These are phyloP conservation scores for Tetramorium simillimum DNA, from an alignment of 1,140 invertebrate genomes.

Conservation along the genomic window DNA sequence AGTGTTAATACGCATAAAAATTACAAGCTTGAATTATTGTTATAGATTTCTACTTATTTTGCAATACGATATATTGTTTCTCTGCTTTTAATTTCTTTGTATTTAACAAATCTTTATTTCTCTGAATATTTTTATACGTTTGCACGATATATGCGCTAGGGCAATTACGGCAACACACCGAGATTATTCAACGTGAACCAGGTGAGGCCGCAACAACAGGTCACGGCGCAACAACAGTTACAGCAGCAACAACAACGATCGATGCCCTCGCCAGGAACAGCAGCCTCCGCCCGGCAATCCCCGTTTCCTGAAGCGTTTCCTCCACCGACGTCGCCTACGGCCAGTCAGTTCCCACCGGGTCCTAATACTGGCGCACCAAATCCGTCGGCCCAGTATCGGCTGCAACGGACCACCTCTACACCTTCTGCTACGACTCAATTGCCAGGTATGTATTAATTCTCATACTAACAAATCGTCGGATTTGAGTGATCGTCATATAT, in stretches of 20 bases:
- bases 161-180: conserved; percentile 83
- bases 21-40: not conserved
- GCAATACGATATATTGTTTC: conserved; percentile 12
- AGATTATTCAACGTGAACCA: conserved; percentile 84
- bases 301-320: conserved; percentile 87
- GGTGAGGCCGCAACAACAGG: conserved; percentile 79
- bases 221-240: conserved; percentile 70
- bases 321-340: conserved; percentile 83
- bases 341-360: conserved; percentile 85
- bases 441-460: conserved; percentile 86
- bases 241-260: conserved; percentile 83
- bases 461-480: not conserved
- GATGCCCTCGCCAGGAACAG: conserved; percentile 86
- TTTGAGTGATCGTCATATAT: not conserved
- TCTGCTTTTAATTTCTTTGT: conserved; percentile 13
- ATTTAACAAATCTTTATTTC: not conserved
- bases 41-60: conserved; percentile 17
- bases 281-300: conserved; percentile 86
- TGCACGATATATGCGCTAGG: conserved; percentile 70
- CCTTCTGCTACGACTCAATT: conserved; percentile 89
- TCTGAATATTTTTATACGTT: conserved; percentile 43
- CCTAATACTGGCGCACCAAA: conserved; percentile 85
- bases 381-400: conserved; percentile 86
- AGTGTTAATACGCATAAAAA: conserved; percentile 1
- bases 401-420: conserved; percentile 88